Evolutionary conservation across 2,888 invertebrate species (phyloP), one percentile per base, ranked within the genome.

Genomic region (Dryobota labecula): DNA sequence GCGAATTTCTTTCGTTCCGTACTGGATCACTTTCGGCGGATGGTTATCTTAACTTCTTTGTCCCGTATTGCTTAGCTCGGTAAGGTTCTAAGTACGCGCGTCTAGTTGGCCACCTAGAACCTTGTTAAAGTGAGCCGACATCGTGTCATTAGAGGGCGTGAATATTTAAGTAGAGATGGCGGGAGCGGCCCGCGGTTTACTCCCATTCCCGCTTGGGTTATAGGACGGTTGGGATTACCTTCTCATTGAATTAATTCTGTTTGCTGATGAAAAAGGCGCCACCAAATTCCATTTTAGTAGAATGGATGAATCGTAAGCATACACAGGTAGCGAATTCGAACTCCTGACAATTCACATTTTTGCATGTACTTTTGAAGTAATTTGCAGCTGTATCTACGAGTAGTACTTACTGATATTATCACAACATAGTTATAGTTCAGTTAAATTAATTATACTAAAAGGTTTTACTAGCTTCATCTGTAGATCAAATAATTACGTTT

Each of bases 91-190:
- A 82, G 84, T 78, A 79, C 69, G 70, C 71, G 77, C 78, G 70
- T 78, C 81, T 83, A 84, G 83, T 86, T 84, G 86, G 82, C 85
- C 86, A 89, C 87, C 84, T 91, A 89, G 91, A 89, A 90, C 91
- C 88, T 89, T 92, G 92, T 93, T 90, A 89, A 87, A 92, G 90
- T 88, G 89, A 90, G 86, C 89, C 91, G 88, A 88, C 90, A 89
- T 89, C 92, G 92, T 93, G 94, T 94, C 94, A 94, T 94, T 94
- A 94, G 92, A 92, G 93, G 93, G 92, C 91, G 91, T 94, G 93
- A 95, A 95, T 95, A 94, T 94, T 94, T 94, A 92, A 95, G 91
- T 90, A 90, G 91, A 92, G 89, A 90, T 88, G 92, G 91, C 91
- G 92, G 90, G 91, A 89, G 88, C 90, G 89, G 88, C 85, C 89